A percentile compares a stretch with the other conserved stretches of the same genome.
These are phyloP conservation scores for Drosophila histrio DNA, from an alignment of 2,888 invertebrate species.

Conservation along the genomic window DNA sequence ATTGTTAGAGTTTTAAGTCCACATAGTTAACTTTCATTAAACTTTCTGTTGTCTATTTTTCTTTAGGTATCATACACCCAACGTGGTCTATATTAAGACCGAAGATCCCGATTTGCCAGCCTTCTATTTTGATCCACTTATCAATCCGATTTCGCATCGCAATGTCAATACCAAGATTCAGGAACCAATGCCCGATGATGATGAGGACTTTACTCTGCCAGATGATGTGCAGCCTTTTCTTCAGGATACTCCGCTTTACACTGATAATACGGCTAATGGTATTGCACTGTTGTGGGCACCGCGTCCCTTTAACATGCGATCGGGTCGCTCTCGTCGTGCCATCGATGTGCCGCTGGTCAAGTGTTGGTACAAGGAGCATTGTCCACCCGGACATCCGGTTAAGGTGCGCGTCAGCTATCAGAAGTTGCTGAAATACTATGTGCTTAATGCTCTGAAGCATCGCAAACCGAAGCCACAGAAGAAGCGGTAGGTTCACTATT, in stretches of 20 bases:
- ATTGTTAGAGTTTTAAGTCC: slow-evolving; percentile 42
- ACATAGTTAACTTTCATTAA: background rate
- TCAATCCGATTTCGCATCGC: slow-evolving; percentile 99
- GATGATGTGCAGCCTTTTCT: slow-evolving; percentile 96
- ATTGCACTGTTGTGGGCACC: slow-evolving; percentile 99
- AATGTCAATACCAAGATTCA: slow-evolving; percentile 91
- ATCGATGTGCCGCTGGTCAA: slow-evolving; percentile 99
- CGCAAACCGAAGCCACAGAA: slow-evolving; percentile 99
- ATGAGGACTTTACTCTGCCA: slow-evolving; percentile 96
- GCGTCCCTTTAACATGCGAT: slow-evolving; percentile 98
- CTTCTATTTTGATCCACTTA: slow-evolving; percentile 99
- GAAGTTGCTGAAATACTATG: slow-evolving; percentile 98
- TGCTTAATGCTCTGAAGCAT: slow-evolving; percentile 98
- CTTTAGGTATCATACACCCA: slow-evolving; percentile 98
- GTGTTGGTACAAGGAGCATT: slow-evolving; percentile 97
- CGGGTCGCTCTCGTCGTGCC: slow-evolving; percentile 96
- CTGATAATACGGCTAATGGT: slow-evolving; percentile 99
- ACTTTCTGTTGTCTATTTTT: background rate
- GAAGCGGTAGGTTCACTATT: slow-evolving; percentile 89
- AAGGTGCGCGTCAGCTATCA: slow-evolving; percentile 99
- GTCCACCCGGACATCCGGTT: slow-evolving; percentile 97
- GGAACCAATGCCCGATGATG: slow-evolving; percentile 96
- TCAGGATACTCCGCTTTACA: slow-evolving; percentile 97
- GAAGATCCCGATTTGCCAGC: slow-evolving; percentile 99
- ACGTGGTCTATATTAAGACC: slow-evolving; percentile 99